Evolutionary conservation across 2,113 vertebrate genomes (phyloP).

Genomic region (Phoxinus phoxinus): DNA sequence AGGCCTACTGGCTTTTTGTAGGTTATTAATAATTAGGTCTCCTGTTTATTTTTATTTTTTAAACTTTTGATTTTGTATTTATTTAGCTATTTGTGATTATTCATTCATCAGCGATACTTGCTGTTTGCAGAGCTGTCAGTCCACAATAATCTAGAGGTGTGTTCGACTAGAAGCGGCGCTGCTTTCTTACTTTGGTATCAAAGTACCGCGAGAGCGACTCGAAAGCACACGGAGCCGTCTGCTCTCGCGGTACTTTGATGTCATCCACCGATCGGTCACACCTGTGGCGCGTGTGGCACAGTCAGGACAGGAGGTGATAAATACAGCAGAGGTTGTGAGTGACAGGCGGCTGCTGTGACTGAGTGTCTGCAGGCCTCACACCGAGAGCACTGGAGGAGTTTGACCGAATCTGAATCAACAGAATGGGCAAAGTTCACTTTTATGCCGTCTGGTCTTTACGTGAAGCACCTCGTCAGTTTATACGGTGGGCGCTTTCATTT

Average conservation of each 20-base stretch:
- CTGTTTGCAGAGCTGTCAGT: neutral
- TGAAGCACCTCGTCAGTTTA: constrained; percentile 79
- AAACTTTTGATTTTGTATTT: neutral
- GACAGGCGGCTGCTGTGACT: no score
- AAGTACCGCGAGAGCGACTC: no score
- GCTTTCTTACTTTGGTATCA: no score
- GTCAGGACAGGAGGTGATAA: constrained; percentile 22
- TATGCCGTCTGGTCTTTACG: constrained; percentile 79
- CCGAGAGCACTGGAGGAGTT: neutral
- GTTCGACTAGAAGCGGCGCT: no score
- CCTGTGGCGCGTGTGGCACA: neutral
- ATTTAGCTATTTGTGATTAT: neutral
- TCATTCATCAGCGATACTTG: neutral
- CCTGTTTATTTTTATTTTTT: neutral
- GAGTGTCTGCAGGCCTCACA: neutral
- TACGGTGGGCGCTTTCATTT: constrained; percentile 68
- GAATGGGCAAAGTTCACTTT: constrained; percentile 74
- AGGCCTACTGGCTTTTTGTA: no score
- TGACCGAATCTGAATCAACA: neutral
- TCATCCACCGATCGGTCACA: neutral
- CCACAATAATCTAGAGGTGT: no score
- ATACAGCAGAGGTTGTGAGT: neutral
- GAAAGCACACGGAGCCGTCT: no score
- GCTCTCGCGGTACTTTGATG: no score
- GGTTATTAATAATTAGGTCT: no score